Evolutionary conservation across 2,113 vertebrate species (phyloP).

Genomic region (Notiomystis cincta): DNA sequence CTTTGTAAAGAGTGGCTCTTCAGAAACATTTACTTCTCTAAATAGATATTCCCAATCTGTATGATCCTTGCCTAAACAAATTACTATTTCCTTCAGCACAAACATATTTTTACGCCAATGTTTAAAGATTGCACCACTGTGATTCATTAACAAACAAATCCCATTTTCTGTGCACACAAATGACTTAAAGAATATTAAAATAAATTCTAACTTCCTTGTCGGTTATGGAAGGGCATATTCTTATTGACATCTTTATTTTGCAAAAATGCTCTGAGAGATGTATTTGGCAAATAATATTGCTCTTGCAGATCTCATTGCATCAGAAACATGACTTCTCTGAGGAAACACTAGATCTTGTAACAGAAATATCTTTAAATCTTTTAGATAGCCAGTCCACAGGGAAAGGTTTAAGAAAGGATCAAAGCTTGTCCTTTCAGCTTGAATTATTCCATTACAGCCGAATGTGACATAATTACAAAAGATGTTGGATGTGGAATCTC

Average conservation of each 20-base stretch:
- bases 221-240: neutral
- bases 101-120: neutral
- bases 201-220: neutral
- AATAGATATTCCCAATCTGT: neutral
- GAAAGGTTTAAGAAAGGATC: slow-evolving; percentile 88
- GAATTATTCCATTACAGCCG: slow-evolving; percentile 89
- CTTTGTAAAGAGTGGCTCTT: neutral
- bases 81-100: neutral
- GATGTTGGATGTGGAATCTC: slow-evolving; percentile 86
- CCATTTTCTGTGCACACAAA: neutral
- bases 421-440: slow-evolving; percentile 84
- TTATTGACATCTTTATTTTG: slow-evolving; percentile 62
- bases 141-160: neutral
- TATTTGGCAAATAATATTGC: slow-evolving; percentile 65
- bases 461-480: slow-evolving; percentile 91
- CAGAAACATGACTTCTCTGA: slow-evolving; percentile 76
- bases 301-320: slow-evolving; percentile 63
- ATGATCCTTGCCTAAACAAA: slow-evolving; percentile 29
- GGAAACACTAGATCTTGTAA: slow-evolving; percentile 80
- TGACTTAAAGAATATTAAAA: slow-evolving; percentile 6
- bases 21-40: neutral
- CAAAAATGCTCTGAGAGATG: slow-evolving; percentile 34
- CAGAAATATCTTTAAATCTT: slow-evolving; percentile 87
- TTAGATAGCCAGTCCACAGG: slow-evolving; percentile 81
- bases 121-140: neutral